These are phyloP conservation scores for Drosophila limbata DNA, from an alignment of 2,888 invertebrate species.

Conservation along the genomic window DNA sequence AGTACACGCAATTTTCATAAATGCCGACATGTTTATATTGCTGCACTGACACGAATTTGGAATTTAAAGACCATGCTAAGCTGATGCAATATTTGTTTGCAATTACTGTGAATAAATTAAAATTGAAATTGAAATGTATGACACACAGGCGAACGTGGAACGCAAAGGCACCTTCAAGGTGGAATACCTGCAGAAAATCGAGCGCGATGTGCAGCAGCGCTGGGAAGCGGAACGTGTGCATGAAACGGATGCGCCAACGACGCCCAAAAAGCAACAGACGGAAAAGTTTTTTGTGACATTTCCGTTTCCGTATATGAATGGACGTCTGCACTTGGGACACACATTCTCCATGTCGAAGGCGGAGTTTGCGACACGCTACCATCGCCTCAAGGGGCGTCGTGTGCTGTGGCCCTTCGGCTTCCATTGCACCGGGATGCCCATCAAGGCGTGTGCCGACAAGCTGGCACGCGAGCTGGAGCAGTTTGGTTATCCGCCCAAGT, in stretches of 20 bases:
- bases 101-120: background rate
- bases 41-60: background rate
- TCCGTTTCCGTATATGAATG: slow-evolving; percentile 99
- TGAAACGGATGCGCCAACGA: slow-evolving; percentile 92
- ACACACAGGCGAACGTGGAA: slow-evolving; percentile 85
- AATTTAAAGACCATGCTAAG: slow-evolving; percentile 1
- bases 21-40: background rate
- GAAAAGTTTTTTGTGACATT: slow-evolving; percentile 97
- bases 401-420: slow-evolving; percentile 99
- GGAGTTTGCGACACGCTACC: slow-evolving; percentile 97
- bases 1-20: background rate
- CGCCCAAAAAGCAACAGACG: slow-evolving; percentile 86
- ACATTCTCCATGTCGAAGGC: slow-evolving; percentile 98
- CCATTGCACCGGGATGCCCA: slow-evolving; percentile 99
- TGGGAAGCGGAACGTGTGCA: slow-evolving; percentile 94
- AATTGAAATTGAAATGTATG: background rate
- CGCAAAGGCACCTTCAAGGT: slow-evolving; percentile 99
- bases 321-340: slow-evolving; percentile 98
- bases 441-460: slow-evolving; percentile 99
- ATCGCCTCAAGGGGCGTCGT: slow-evolving; percentile 95
- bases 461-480: slow-evolving; percentile 95
- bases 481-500: slow-evolving; percentile 96
- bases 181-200: slow-evolving; percentile 95
- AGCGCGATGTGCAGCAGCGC: slow-evolving; percentile 92
- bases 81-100: slow-evolving; percentile 64